Evolutionary conservation across 2,113 vertebrate species (phyloP), one percentile per base, ranked within the genome.

Genomic region (Dromiciops gliroides): DNA sequence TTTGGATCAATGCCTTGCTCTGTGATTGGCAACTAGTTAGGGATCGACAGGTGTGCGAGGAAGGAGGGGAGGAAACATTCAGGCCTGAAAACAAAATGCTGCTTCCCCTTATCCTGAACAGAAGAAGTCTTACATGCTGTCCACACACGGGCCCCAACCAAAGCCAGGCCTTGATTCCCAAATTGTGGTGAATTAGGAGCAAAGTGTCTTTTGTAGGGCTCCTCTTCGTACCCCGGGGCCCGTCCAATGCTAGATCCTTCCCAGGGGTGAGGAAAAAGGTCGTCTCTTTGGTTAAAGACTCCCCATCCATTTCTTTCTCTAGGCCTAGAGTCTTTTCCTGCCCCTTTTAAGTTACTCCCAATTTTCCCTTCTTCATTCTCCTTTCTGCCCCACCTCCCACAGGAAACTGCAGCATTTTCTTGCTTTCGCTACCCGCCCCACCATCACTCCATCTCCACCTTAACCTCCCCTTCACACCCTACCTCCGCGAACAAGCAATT

Each of bases 1-100:
- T 94, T n/a, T 93, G 90, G 92, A 48, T 31, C 92, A 28, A 1
- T 16, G 92, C 88, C 44, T 93, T 23, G 16, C 50, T 52, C 9
- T 0, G 11, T 23, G 90, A 49, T 12, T 47, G 83, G 31, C 90
- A 75, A 91, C 51, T 93, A 28, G 5, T 90, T 44, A 89, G 91
- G 4, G 47, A 44, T 19, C 26, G 23, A 90, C 93, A 93, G 90
- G 95, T 94, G 95, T 89, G 83, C 50, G 26, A 19, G 25, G n/a
- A 93, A 52, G 19, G 24, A 48, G 0, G 16, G 48, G 3, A 23
- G 6, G 5, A n/a, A 75, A 23, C 1, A 83, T 44, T 23, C 37
- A 44, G 44, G 37, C 8, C 19, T n/a, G n/a, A 44, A 83, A 83
- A 44, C 67, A 44, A 83, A 83, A 67, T 67, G 31, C 60, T 83